phyloP scores from a whole-genome alignment of 37 sponge, comb jelly and placozoan species.

The Chondrilla cf. caribensis region DNA sequence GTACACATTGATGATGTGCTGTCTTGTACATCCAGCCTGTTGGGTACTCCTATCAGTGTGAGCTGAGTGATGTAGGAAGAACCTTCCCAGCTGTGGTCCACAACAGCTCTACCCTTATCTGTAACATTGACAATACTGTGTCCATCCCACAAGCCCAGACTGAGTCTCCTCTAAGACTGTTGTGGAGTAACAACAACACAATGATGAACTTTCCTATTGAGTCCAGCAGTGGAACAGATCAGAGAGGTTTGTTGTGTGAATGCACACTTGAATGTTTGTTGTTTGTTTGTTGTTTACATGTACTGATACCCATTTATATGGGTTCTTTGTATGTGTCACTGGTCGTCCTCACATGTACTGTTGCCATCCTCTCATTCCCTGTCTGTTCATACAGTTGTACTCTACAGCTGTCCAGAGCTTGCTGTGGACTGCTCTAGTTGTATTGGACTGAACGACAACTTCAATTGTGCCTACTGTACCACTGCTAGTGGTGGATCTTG shows the following conservation, averaged over 20 bases:
- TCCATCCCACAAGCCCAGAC: not conserved
- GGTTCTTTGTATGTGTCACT: too few species aligned
- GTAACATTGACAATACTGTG: not conserved
- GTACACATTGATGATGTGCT: too few species aligned
- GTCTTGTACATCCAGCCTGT: too few species aligned
- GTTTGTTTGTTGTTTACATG: too few species aligned
- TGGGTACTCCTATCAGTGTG: not conserved
- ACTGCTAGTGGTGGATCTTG: not conserved
- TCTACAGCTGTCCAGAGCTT: constrained; percentile 69
- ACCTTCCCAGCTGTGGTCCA: too few species aligned
- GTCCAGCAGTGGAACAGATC: not conserved
- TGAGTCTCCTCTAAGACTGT: not conserved
- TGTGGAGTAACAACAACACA: not conserved
- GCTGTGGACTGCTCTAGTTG: constrained; percentile 84
- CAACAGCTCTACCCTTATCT: not conserved
- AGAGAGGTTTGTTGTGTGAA: not conserved
- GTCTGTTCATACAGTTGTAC: constrained; percentile 28
- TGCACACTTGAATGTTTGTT: too few species aligned
- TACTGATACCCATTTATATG: too few species aligned
- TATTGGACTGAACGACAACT: constrained; percentile 45
- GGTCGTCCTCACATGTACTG: too few species aligned
- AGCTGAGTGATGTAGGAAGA: too few species aligned
- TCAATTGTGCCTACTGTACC: constrained; percentile 56
- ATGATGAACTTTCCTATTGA: not conserved
- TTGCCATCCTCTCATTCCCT: too few species aligned